Evolutionary conservation across 2,797 vertebrate species (phyloP).

Genomic region (Periparus ater): DNA sequence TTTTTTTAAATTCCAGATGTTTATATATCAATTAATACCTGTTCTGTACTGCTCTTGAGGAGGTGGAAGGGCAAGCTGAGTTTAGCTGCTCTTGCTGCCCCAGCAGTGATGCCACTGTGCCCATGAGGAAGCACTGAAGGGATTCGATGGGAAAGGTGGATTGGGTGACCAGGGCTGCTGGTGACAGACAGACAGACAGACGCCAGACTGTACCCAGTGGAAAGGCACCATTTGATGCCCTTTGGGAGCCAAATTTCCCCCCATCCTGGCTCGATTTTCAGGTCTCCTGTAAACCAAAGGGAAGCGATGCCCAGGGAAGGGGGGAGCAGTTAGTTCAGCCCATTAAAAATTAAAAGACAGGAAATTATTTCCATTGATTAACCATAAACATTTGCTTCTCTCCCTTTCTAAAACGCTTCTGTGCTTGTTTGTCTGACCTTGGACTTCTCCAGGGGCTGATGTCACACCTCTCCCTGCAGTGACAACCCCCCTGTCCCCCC

Average conservation of each 20-base stretch:
- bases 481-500: background rate
- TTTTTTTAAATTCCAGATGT: background rate
- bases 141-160: rapidly evolving
- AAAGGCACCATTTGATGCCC: background rate
- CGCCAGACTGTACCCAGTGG: background rate
- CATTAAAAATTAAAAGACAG: constrained; percentile 59
- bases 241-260: background rate
- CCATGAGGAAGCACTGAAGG: rapidly evolving
- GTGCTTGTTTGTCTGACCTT: background rate
- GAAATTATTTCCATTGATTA: constrained; percentile 60
- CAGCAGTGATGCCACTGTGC: rapidly evolving
- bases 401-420: background rate
- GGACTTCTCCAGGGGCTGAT: background rate
- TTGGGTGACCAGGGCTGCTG: background rate
- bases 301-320: background rate
- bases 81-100: background rate
- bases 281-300: background rate
- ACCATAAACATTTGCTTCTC: background rate
- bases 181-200: background rate
- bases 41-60: background rate
- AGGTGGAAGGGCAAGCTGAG: background rate
- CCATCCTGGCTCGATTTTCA: background rate
- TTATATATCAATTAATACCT: background rate
- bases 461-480: background rate
- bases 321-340: background rate